Base-by-base conservation (phyloP, 1,140 invertebrate genomes). In the Lepidurus couesii region DNA sequence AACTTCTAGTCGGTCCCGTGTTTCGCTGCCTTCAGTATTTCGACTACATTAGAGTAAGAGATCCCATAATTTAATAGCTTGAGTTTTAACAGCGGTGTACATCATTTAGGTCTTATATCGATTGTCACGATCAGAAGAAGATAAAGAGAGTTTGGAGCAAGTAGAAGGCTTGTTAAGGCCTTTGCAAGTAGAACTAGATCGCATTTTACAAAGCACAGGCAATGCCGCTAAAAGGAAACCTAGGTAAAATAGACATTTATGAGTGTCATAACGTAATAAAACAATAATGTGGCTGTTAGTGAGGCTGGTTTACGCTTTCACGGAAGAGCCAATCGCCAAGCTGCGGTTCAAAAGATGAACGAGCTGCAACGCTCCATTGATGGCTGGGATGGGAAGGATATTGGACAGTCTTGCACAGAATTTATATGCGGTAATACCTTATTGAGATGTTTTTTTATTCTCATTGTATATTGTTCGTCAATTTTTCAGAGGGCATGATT, bases 1-100 rank as follows among this genome's bases (percentile, higher is more conserved):
- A 96, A 86, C 88, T 99, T 81, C 89, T 99, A 74, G 88, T 97
- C 82, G 92, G 94, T 81, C 96, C 97, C n/a, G 90, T 99, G 75
- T 92, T 93, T 86, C 98, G 99, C 86, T 97, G 95, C 84, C 93
- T 97, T 85, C 91, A 96, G 43, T 98, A 98, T 86, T 95, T 98
- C 86, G 94, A 98, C 82, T 97, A 97, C 85, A 93, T 99, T 81
- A 92, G 93, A 86, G 91, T 93, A 85, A 84, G 79, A 78, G 65
- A 42, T 42, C n/a, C 42, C 43, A n/a, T 13, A 42, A 4, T 45
- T 21, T 78, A 42, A 53, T 16, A 13, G 13, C 73, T 6, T 10
- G 6, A 24, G 10, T 1, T 80, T 34, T 9, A 43, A n/a, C 21
- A n/a, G 6, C 6, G 53, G 53, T 65, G 8, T 16, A 65, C 21